Percentiles rank a stretch among this genome's conserved stretches.
These are phyloP conservation scores for Sylvilagus bachmani DNA, from an alignment of 2,113 vertebrate genomes.

Conservation along the genomic window DNA sequence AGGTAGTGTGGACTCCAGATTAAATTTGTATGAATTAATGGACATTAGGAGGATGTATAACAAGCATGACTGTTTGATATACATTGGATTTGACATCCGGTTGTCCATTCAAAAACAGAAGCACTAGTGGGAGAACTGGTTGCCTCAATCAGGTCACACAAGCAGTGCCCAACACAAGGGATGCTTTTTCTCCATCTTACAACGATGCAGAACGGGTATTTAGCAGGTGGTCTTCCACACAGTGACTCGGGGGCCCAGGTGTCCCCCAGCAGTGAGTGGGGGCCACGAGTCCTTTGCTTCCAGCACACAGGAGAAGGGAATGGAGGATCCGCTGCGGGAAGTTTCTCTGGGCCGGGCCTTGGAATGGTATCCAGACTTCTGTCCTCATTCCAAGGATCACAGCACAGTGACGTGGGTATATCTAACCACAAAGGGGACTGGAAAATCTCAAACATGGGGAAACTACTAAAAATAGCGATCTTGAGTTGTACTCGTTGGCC, in stretches of 20 bases:
- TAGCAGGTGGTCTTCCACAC: background rate
- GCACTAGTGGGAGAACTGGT: background rate
- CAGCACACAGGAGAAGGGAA: background rate
- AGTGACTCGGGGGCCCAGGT: background rate
- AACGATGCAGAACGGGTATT: background rate
- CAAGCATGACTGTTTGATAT: background rate
- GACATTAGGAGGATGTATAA: background rate
- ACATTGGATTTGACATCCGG: slow-evolving; percentile 3
- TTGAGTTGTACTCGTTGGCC: background rate
- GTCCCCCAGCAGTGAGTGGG: background rate
- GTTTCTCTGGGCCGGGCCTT: background rate
- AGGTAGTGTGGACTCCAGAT: background rate
- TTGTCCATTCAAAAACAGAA: background rate
- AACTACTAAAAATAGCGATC: slow-evolving; percentile 8
- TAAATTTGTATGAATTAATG: slow-evolving; percentile 45
- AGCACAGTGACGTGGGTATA: background rate
- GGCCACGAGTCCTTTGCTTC: background rate
- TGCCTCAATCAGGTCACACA: background rate
- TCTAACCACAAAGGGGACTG: background rate
- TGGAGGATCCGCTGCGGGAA: rapidly evolving
- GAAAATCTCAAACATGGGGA: background rate
- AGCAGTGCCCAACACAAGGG: background rate
- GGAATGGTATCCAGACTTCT: background rate
- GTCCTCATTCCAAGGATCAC: background rate
- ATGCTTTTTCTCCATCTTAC: background rate